phyloP scores from a whole-genome alignment of 2,113 vertebrate genomes.

The Eonycteris spelaea region DNA sequence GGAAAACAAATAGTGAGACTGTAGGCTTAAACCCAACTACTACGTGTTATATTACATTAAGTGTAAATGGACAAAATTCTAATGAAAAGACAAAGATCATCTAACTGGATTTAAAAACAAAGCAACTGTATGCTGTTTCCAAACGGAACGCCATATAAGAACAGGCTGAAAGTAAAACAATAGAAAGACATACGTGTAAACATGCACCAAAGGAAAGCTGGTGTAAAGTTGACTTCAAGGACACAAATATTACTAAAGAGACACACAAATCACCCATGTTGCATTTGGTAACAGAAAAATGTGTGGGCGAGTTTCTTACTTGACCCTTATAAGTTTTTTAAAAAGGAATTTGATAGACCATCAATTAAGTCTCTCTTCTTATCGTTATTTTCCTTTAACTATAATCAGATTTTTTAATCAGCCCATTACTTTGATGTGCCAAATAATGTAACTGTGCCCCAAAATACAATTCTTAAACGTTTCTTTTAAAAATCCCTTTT shows the following conservation, averaged over 20 bases:
- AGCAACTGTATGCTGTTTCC: neutral
- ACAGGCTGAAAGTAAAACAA: neutral
- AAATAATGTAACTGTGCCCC: neutral
- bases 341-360: neutral
- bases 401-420: too few species aligned
- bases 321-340: neutral
- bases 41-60: rapidly evolving
- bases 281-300: neutral
- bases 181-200: neutral
- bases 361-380: neutral
- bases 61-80: neutral
- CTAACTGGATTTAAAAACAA: neutral
- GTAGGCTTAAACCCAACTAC: neutral
- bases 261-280: rapidly evolving
- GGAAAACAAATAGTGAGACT: neutral
- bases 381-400: neutral
- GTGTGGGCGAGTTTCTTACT: neutral
- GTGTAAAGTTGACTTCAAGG: neutral
- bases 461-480: neutral
- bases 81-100: neutral
- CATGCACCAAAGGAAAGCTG: neutral
- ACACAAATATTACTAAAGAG: neutral
- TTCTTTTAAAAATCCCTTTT: neutral
- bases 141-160: neutral
- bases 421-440: neutral